These are phyloP conservation scores for Drosophila seguyi DNA, from an alignment of 1,140 invertebrate genomes.

Conservation along the genomic window DNA sequence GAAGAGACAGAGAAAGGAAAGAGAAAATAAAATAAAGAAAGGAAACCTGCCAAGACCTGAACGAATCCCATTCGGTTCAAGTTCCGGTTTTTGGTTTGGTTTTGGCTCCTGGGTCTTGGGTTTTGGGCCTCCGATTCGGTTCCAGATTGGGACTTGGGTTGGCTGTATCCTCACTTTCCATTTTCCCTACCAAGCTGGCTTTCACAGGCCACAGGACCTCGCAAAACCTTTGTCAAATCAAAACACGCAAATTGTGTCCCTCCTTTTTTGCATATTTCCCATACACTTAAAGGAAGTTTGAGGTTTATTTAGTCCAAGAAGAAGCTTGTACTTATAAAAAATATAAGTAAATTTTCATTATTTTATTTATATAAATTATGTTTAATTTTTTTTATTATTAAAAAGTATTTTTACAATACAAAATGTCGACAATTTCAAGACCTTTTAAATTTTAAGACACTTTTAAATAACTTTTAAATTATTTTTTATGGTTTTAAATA, in stretches of 20 bases:
- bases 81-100: slow-evolving; percentile 13
- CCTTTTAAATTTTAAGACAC: background rate
- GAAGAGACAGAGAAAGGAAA: too few relatives aligned
- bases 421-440: background rate
- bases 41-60: slow-evolving; percentile 16
- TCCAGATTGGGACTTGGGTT: slow-evolving; percentile 1
- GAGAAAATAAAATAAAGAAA: background rate
- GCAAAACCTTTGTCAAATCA: slow-evolving; percentile 54
- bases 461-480: too few relatives aligned
- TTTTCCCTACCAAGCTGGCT: slow-evolving; percentile 5
- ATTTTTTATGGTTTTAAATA: too few relatives aligned
- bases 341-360: background rate
- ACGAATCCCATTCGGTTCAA: slow-evolving; percentile 3
- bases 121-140: slow-evolving; percentile 2
- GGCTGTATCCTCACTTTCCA: background rate
- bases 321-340: background rate
- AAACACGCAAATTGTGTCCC: slow-evolving; percentile 36
- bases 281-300: background rate
- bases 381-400: background rate
- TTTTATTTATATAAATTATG: too few relatives aligned
- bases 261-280: slow-evolving; percentile 30
- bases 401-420: background rate
- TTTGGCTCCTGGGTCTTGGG: slow-evolving; percentile 2
- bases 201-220: background rate
- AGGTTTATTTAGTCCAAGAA: background rate